Evolutionary conservation across 37 sponge, comb jelly and placozoan species (phyloP), one percentile per base, ranked within the genome.

Genomic region (Theonella swinhoei): DNA sequence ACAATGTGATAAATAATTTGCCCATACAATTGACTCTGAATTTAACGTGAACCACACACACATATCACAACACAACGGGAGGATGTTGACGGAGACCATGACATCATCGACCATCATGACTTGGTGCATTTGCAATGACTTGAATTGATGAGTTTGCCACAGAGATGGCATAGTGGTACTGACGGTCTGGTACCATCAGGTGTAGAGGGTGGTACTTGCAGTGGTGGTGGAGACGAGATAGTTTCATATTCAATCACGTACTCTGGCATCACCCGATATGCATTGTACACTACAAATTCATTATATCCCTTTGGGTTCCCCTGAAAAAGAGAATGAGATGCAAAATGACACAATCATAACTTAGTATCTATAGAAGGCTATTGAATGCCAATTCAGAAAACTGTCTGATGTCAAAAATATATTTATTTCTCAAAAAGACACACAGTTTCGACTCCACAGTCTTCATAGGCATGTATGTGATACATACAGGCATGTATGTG

Each of bases 251-350:
- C 85, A 22, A 94, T 83, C 26, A 90, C 67, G 68, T 94, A 94
- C 72, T 89, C 88, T 0, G 94, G 94, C 60, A 90, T 66, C 29
- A 79, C 84, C 8, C 94, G 75, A 54, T 94, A 94, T 4, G 81
- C 72, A 62, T 94, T 94, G 78, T 94, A 94, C 28, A 94, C 76
- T 9, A 94, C 81, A 76, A 60, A 90, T 59, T 94, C 94, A 38
- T 87, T 79, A 19, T 58, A 62, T 39, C 91, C 91, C 17, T 75
- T 30, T 3, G 89, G 68, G 35, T 87, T 90, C 39, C 94, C 94
- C 94, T 94, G 74, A 2, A 87, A 30, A 39, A 62, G 5, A 28
- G n/a, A 24, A 38, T 23, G 8, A 70, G 28, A 22, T 39, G 30
- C 37, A 64, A 25, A 63, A 20, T 62, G 35, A 75, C 41, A 75